Evolutionary conservation across 1,140 invertebrate genomes (phyloP).

Genomic region (Propsilocerus akamusi): DNA sequence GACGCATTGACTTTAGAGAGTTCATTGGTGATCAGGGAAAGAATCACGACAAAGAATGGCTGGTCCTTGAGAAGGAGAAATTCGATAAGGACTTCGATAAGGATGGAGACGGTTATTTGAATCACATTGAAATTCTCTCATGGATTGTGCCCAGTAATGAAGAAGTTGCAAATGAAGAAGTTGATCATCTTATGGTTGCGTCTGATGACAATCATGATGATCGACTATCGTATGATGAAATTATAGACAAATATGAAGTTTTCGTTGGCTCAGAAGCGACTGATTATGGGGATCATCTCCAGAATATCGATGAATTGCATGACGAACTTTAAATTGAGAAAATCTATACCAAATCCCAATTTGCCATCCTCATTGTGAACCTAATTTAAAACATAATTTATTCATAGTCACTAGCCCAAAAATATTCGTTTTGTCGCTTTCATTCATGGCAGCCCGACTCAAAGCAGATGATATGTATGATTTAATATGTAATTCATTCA

Average conservation of each 20-base stretch:
- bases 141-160: conserved; percentile 89
- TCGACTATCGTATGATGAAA: conserved; percentile 65
- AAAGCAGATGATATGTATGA: no score
- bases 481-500: no score
- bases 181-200: conserved; percentile 74
- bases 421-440: no score
- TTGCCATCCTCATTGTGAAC: no score
- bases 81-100: conserved; percentile 80
- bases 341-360: no score
- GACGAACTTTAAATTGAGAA: conserved; percentile 59
- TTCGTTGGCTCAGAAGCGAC: conserved; percentile 94
- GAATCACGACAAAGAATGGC: conserved; percentile 62
- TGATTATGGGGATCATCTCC: conserved; percentile 82
- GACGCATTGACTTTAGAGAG: conserved; percentile 63
- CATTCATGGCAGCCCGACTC: no score
- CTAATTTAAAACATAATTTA: no score
- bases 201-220: conserved; percentile 80
- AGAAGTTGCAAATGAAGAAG: conserved; percentile 79
- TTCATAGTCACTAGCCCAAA: no score
- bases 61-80: conserved; percentile 70
- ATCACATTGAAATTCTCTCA: conserved; percentile 57
- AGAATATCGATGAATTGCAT: conserved; percentile 50
- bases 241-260: conserved; percentile 71
- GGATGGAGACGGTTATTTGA: conserved; percentile 68
- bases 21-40: conserved; percentile 56